Base-by-base conservation (phyloP, 2,888 invertebrate genomes). In the Drosophila prostipennis region DNA sequence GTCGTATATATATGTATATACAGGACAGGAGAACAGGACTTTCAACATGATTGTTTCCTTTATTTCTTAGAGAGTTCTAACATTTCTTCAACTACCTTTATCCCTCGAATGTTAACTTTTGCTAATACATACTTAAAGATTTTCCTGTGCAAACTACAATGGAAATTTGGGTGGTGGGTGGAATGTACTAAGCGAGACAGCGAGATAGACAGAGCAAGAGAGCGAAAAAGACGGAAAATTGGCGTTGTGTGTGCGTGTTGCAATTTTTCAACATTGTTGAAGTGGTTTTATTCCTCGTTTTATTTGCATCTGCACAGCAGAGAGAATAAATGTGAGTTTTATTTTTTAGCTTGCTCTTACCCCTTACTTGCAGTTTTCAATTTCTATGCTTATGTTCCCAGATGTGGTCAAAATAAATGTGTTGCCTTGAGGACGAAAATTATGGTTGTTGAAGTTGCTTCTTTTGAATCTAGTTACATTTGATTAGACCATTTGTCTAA, bases 261-360 rank as follows among this genome's bases (percentile, higher is more conserved):
- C 40, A 46, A 56, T 26, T 37, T 26, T 65, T 56, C 46, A 19
- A 36, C 56, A 57, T 56, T n/a, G 56, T 48, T 56, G 11, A 57
- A 19, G 29, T 52, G 23, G 13, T 73, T 37, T 54, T 45, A 56
- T 49, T 13, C 45, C 58, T 48, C 43, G 43, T 55, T 68, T 89
- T 89, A 90, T 89, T 90, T 89, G 90, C 83, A 89, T 90, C 90
- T 90, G 90, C 90, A 90, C 91, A 90, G 90, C 91, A 90, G 90
- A 89, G 76, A 81, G 72, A 68, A 74, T 74, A 76, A 16, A 83
- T 74, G 19, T 57, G 16, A 29, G 10, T 46, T 14, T 29, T 29
- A 29, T 23, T 37, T n/a, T 54, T 37, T 11, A 77, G 74, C 7
- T 83, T 54, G 55, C 29, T 58, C 63, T 46, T 70, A 54, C 14